Conservation (phyloP, 2,888 invertebrate species). For the Deroplatys truncata region DNA sequence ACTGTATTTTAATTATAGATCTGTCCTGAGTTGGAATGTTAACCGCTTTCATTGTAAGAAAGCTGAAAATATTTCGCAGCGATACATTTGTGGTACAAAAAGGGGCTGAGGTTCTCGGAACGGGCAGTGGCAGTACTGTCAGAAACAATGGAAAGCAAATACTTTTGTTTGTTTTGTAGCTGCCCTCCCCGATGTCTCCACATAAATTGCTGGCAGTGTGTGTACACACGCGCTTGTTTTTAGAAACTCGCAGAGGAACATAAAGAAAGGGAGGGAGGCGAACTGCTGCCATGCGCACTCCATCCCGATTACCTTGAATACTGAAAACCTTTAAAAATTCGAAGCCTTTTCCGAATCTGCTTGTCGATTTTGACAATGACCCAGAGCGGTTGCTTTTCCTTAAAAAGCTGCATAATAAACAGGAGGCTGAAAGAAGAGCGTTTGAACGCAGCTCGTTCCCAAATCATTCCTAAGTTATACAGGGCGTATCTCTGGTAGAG, state of each 20-base stretch:
- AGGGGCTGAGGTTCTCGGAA: neutral
- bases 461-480: too few relatives aligned
- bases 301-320: conserved; percentile 16
- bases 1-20: too few relatives aligned
- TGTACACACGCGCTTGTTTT: neutral
- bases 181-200: neutral
- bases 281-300: neutral
- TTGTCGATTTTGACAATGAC: conserved; percentile 10
- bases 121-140: neutral
- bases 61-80: too few relatives aligned
- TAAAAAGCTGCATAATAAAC: too few relatives aligned
- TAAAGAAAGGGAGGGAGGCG: neutral
- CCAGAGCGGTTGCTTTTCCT: neutral
- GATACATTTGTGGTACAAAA: too few relatives aligned
- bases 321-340: neutral
- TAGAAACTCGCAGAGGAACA: neutral
- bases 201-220: conserved; percentile 1
- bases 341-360: neutral
- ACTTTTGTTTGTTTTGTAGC: neutral
- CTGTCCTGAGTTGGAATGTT: too few relatives aligned
- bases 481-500: too few relatives aligned
- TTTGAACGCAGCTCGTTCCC: too few relatives aligned
- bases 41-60: too few relatives aligned
- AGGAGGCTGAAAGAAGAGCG: too few relatives aligned
- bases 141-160: neutral